These are phyloP conservation scores for Notothenia coriiceps DNA, from an alignment of 2,113 vertebrate genomes.

Conservation along the genomic window DNA sequence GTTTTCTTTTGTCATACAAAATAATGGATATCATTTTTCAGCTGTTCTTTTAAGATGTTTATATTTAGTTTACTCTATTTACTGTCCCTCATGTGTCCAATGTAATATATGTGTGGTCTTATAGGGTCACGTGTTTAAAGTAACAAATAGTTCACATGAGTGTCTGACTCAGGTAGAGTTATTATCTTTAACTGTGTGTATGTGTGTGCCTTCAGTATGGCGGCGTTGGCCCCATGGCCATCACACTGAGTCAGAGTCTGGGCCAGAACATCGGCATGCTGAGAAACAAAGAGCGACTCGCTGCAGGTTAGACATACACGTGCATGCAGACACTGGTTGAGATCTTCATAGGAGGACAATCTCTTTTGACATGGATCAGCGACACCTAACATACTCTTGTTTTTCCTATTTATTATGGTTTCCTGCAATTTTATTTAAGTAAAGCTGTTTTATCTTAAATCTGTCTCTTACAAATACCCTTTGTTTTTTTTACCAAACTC, in stretches of 20 bases:
- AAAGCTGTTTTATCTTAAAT: background rate
- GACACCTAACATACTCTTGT: background rate
- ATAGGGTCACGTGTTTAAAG: no score
- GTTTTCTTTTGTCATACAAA: no score
- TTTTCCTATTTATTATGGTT: no score
- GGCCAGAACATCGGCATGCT: constrained; percentile 98
- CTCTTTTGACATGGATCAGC: background rate
- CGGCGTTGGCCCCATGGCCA: constrained; percentile 92
- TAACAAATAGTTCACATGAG: background rate
- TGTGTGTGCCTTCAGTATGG: constrained; percentile 85
- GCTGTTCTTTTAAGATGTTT: no score
- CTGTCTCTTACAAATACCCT: background rate
- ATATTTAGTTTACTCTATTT: no score
- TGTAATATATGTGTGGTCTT: no score
- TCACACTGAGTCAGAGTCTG: constrained; percentile 94
- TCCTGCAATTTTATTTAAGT: no score
- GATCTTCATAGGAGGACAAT: background rate
- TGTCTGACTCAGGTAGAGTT: background rate
- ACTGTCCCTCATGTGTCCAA: no score
- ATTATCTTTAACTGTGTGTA: background rate
- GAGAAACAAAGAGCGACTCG: constrained; percentile 91
- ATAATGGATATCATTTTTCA: no score
- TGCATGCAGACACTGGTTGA: background rate
- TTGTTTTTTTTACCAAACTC: background rate
- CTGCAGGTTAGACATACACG: constrained; percentile 86